Percentiles rank a stretch among this genome's conserved stretches.
Conservation (phyloP, 1,140 invertebrate genomes). For the Drosophila kepulauana region DNA sequence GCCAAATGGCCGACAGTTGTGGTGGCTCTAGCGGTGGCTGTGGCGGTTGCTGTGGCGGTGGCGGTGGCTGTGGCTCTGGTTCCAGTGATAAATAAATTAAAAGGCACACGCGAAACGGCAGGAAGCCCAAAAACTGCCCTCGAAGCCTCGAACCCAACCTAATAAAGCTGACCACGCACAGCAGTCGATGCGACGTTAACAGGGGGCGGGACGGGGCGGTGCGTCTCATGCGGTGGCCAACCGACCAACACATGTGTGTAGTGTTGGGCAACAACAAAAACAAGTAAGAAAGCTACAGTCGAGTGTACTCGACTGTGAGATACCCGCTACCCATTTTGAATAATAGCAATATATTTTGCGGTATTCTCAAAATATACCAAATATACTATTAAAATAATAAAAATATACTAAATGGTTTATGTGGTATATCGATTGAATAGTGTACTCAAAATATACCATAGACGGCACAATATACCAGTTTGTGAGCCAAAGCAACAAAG, state of each 20-base stretch:
- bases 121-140: constrained; percentile 54
- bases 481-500: too few relatives aligned
- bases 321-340: too few relatives aligned
- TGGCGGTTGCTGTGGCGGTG: constrained; percentile 1
- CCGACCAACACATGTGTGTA: constrained; percentile 19
- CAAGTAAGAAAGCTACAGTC: neutral
- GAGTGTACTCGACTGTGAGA: too few relatives aligned
- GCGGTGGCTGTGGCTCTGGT: constrained; percentile 17
- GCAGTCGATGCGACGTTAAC: neutral
- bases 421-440: too few relatives aligned
- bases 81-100: constrained; percentile 77
- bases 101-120: constrained; percentile 78
- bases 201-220: constrained; percentile 1
- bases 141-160: constrained; percentile 59
- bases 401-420: too few relatives aligned
- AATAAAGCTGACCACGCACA: constrained; percentile 74
- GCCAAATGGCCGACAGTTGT: constrained; percentile 45
- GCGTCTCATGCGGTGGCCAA: constrained; percentile 24
- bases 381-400: too few relatives aligned
- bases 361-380: too few relatives aligned
- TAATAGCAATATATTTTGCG: too few relatives aligned
- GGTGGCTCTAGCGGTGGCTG: neutral
- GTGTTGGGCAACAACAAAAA: constrained; percentile 13
- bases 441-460: too few relatives aligned
- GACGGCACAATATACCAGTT: too few relatives aligned